Evolutionary conservation across 1,140 invertebrate species (phyloP), one percentile per base, ranked within the genome.

Genomic region (Cecropterus lyciades): DNA sequence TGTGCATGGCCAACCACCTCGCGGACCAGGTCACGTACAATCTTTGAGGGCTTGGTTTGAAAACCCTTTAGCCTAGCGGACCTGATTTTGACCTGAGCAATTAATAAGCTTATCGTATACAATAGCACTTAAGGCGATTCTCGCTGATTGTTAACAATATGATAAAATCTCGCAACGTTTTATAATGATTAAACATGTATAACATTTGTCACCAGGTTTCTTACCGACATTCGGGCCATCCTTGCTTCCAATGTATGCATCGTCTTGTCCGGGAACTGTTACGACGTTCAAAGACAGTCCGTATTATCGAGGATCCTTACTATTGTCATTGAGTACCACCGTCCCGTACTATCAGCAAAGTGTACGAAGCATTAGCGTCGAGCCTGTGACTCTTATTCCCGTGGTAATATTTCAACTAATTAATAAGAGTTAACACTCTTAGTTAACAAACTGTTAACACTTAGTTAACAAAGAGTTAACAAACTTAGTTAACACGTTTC

Each of bases 1-100:
- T 99, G 99, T 67, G 99, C 98, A 94, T 99, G 98, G 46, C 99
- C 99, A 79, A 96, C 96, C 3, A 99, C 97, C 93, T 99, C 99
- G 70, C 98, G 95, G 6, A 99, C 97, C 62, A 99, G 89, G 84
- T 99, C 98, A 68, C 99, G 94, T 45, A 99, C 96, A 89, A 99
- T 99, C 91, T 99, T 99, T n/a, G 96, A 97, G 91, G 99, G 98
- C 91, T 99, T 99, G 6, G 98, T 98, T 89, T 96, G 94, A 82
- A 95, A n/a, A n/a, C n/a, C n/a, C n/a, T n/a, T n/a, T n/a, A n/a
- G n/a, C n/a, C n/a, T n/a, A n/a, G n/a, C n/a, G n/a, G n/a, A n/a
- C n/a, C n/a, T n/a, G n/a, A n/a, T n/a, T n/a, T n/a, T n/a, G n/a
- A n/a, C n/a, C n/a, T n/a, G n/a, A n/a, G n/a, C n/a, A n/a, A n/a